Conservation (phyloP, 1,140 invertebrate genomes). For the Aphelenchoides fujianensis region DNA sequence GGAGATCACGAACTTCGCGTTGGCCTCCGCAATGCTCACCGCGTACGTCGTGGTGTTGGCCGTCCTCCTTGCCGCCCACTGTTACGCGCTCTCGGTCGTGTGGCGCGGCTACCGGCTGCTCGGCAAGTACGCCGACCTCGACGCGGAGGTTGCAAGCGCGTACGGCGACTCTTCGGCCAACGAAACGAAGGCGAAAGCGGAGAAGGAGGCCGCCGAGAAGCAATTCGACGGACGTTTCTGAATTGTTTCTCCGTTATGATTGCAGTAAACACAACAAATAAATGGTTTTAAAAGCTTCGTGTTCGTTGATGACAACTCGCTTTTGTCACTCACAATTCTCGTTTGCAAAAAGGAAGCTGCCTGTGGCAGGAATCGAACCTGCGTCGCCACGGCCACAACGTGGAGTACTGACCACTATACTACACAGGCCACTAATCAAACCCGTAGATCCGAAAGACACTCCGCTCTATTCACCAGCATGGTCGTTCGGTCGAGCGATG, state of each 20-base stretch:
- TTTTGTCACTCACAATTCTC: too few species aligned
- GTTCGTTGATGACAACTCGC: too few species aligned
- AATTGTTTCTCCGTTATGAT: background rate
- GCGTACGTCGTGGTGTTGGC: background rate
- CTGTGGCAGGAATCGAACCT: conserved; percentile 57
- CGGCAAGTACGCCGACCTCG: background rate
- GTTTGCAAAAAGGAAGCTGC: too few species aligned
- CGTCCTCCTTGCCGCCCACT: background rate
- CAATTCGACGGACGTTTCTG: background rate
- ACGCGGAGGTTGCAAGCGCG: background rate
- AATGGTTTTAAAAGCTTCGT: too few species aligned
- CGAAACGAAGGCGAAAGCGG: too few species aligned
- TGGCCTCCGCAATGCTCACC: background rate
- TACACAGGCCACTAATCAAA: too few species aligned
- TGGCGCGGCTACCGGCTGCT: background rate
- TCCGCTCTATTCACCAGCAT: too few species aligned
- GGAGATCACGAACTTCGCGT: background rate
- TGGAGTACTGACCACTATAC: conserved; percentile 59
- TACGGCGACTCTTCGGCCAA: background rate
- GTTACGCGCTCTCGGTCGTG: background rate
- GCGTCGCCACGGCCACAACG: conserved; percentile 58
- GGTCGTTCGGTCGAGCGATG: too few species aligned
- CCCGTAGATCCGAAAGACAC: too few species aligned
- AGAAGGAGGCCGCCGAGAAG: background rate
- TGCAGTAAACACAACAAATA: too few species aligned